Base-by-base conservation (phyloP, 2,797 vertebrate genomes). In the Smutsia temminckii region DNA sequence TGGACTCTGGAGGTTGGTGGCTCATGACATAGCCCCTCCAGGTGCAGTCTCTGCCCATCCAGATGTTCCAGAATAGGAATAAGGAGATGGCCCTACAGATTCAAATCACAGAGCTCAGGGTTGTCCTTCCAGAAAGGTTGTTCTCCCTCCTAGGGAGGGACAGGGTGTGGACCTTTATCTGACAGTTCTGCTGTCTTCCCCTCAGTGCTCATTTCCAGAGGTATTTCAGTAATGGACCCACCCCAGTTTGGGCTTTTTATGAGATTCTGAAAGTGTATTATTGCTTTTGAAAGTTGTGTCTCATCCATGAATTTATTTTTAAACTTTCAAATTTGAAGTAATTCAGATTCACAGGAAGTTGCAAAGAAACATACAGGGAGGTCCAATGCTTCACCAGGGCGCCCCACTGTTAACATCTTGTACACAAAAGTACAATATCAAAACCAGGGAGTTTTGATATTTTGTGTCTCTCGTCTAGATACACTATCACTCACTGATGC, bases 291-390 rank as follows among this genome's bases (percentile, higher is more conserved):
- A 53, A 74, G 27, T 89, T 13, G 23, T 29, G 75, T 92, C n/a
- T 79, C 68, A 80, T 79, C 34, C 23, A 75, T 79, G 40, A 51
- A 79, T 88, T 93, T 74, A 59, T 87, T 69, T 79, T 53, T 85
- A 59, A 69, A 79, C 29, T 91, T 87, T 92, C 77, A 34, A 80
- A 68, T 86, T 81, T 59, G 34, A 87, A 87, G 66, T 94, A 89
- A 64, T 72, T 93, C 29, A 87, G 53, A 64, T 75, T 89, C 34
- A 66, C 57, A 92, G 63, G 40, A 94, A 59, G 16, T 81, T 80
- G 11, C 53, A 77, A 77, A 83, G 69, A 95, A 95, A 55, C 55
- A n/a, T 63, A 12, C 12, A 81, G 27, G 69, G n/a, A 89, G 55
- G 18, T 63, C 49, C 32, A 1, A 0, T 68, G 23, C 17, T 78